A percentile compares a stretch with the other conserved stretches of the same genome.
phyloP scores from a whole-genome alignment of 2,888 invertebrate genomes.

The Pherbina coryleti region DNA sequence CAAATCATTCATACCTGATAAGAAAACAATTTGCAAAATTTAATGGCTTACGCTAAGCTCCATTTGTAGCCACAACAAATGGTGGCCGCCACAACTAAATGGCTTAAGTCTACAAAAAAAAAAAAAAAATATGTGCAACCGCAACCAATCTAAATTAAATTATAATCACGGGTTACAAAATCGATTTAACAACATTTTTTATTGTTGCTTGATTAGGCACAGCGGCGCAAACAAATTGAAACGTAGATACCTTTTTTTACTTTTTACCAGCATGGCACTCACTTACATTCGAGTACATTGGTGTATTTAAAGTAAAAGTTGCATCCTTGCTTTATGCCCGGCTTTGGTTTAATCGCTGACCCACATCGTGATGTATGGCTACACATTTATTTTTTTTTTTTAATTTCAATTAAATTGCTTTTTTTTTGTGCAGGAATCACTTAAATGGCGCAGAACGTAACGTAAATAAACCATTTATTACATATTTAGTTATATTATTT shows the following conservation, averaged over 20 bases:
- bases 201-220: slow-evolving; percentile 19
- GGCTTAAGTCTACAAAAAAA: slow-evolving; percentile 8
- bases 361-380: slow-evolving; percentile 32
- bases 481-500: slow-evolving; percentile 6
- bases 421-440: neutral
- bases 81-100: neutral
- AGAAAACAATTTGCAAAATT: slow-evolving; percentile 5
- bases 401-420: slow-evolving; percentile 26
- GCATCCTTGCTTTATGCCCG: neutral
- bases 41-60: neutral
- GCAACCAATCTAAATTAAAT: slow-evolving; percentile 33
- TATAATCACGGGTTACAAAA: slow-evolving; percentile 29
- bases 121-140: neutral
- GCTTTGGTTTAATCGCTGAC: slow-evolving; percentile 23
- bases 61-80: slow-evolving; percentile 16
- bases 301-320: slow-evolving; percentile 14
- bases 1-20: slow-evolving; percentile 1
- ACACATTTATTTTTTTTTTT: neutral
- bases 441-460: slow-evolving; percentile 13
- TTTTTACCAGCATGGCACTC: neutral
- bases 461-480: slow-evolving; percentile 15
- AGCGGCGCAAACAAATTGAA: slow-evolving; percentile 15
- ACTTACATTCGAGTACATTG: neutral
- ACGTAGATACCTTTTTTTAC: neutral
- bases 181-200: slow-evolving; percentile 27